These are phyloP conservation scores for Cnemophilus loriae DNA, from an alignment of 2,113 vertebrate genomes.

Conservation along the genomic window DNA sequence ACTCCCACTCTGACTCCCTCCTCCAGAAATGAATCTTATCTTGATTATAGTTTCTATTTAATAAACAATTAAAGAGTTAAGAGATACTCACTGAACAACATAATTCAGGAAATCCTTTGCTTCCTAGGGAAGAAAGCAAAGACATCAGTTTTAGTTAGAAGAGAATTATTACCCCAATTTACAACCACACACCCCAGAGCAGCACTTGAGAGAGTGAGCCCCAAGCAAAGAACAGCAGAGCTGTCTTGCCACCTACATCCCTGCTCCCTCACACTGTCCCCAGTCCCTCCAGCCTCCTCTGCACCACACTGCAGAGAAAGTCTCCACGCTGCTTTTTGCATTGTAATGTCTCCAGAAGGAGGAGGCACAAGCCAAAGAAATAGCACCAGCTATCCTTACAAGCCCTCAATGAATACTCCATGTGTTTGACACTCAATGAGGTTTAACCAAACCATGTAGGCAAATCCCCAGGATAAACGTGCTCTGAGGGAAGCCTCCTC, in stretches of 20 bases:
- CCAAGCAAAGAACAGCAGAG: neutral
- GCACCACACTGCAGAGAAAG: neutral
- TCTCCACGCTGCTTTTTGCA: neutral
- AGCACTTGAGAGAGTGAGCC: neutral
- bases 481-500: neutral
- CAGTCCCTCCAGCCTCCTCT: neutral
- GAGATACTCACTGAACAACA: conserved; percentile 76
- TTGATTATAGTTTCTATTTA: neutral
- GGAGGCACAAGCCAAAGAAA: neutral
- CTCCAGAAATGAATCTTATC: neutral
- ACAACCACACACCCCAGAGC: neutral
- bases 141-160: neutral
- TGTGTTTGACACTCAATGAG: neutral
- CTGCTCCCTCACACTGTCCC: neutral
- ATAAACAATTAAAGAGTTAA: neutral
- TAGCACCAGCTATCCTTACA: neutral
- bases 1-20: neutral
- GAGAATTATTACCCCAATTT: neutral
- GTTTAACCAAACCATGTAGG: neutral
- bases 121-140: conserved; percentile 64
- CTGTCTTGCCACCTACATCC: accelerated
- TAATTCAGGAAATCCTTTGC: conserved; percentile 79
- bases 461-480: neutral
- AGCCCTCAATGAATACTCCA: neutral
- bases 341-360: neutral